Evolutionary conservation across 2,113 vertebrate species (phyloP), one percentile per base, ranked within the genome.

Genomic region (Apaloderma vittatum): DNA sequence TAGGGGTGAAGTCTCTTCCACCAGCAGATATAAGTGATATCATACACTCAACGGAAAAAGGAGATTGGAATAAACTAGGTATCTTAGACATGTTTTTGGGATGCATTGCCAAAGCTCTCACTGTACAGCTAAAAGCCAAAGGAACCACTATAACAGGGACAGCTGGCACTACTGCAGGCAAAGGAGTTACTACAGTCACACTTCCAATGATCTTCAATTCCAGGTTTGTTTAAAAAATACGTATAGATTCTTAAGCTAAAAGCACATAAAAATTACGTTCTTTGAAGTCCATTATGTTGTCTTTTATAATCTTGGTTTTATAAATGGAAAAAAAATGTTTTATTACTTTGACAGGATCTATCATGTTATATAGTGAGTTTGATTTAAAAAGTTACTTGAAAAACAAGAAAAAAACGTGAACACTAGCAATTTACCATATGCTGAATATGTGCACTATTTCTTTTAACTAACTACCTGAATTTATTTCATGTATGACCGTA

Each of bases 171-270:
- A 98, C 98, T 40, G 99, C 99, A 51, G 99, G 99, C 71, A 99
- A 99, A 98, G 99, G 99, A n/a, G 99, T 99, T 88, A 99, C 99
- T 49, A 99, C 99, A 2, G 99, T 99, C 92, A 99, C 99, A 0
- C 98, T 99, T 88, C 99, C 99, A 23, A 99, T 99, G 99, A 99
- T 99, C 97, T 99, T 99, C 98, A 99, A 99, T 98, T 99, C 99
- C 95, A 99, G 99, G 99, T 99, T 87, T 70, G 98, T 97, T 89
- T 78, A 37, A 91, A 84, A 40, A 65, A 37, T 26, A 49, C 1
- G 0, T 65, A 45, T 62, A 46, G 55, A 8, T 40, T 92, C n/a
- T 84, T 27, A 66, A 88, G 26, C 36, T 93, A 76, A 90, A 74
- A 6, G 10, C 34, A 51, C 9, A 54, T 48, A 65, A 68, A 12